A percentile compares a stretch with the other conserved stretches of the same genome.
phyloP scores from a whole-genome alignment of 2,888 invertebrate species.

The Drosophila pegasa region DNA sequence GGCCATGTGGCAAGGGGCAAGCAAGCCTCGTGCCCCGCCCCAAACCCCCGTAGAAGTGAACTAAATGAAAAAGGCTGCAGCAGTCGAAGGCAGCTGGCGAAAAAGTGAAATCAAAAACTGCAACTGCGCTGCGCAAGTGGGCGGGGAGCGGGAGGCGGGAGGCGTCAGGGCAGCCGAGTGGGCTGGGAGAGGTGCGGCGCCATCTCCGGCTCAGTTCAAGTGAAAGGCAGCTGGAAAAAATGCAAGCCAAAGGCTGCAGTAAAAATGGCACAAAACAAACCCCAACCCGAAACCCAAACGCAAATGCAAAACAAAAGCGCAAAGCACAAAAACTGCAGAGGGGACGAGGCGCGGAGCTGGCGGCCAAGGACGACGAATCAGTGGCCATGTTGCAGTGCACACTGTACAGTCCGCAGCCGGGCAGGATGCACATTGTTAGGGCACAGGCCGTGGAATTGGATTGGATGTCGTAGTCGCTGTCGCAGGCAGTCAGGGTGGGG shows the following conservation, averaged over 20 bases:
- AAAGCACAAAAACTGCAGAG: conserved; percentile 56
- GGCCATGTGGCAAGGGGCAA: conserved; percentile 43
- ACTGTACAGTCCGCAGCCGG: conserved; percentile 30
- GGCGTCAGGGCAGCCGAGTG: conserved; percentile 3
- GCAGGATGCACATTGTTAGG: conserved; percentile 78
- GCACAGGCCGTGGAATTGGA: conserved; percentile 70
- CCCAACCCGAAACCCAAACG: conserved; percentile 45
- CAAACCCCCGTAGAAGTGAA: conserved; percentile 28
- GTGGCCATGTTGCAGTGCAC: conserved; percentile 59
- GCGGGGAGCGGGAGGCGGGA: not conserved
- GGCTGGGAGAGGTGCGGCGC: conserved; percentile 40
- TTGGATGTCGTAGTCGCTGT: conserved; percentile 58
- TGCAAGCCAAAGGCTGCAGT: conserved; percentile 80
- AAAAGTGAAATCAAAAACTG: conserved; percentile 81
- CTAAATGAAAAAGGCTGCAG: conserved; percentile 68
- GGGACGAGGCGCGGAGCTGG: conserved; percentile 22
- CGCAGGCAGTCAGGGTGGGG: conserved; percentile 27
- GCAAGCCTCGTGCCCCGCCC: conserved; percentile 5
- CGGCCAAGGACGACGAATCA: conserved; percentile 63
- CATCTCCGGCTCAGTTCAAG: conserved; percentile 74
- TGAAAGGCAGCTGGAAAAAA: conserved; percentile 78
- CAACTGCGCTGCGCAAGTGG: conserved; percentile 45
- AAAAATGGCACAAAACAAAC: conserved; percentile 74
- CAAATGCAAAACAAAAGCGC: conserved; percentile 60
- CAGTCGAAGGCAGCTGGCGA: conserved; percentile 48